Evolutionary conservation across 2,797 vertebrate genomes (phyloP).

Genomic region (Thaleichthys pacificus): DNA sequence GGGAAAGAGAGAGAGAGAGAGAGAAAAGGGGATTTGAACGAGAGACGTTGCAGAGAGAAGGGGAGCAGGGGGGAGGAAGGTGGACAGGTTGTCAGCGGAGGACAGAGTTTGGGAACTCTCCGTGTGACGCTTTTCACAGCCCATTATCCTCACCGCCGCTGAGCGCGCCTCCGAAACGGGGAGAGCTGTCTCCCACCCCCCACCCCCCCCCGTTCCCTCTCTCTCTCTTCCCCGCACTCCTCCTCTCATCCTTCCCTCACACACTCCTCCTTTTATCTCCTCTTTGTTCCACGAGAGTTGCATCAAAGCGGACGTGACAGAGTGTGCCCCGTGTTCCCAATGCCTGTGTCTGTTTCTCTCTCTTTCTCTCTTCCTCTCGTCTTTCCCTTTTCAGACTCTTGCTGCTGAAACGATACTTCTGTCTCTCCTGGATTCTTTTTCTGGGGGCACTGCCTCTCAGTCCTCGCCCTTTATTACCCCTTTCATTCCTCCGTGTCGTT

Average conservation of each 20-base stretch:
- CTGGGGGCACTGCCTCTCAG: too few relatives aligned
- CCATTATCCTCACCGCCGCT: constrained; percentile 37
- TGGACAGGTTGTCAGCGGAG: constrained; percentile 36
- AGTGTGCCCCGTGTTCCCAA: constrained; percentile 28
- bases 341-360: constrained; percentile 8
- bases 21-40: neutral
- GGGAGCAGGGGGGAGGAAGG: neutral
- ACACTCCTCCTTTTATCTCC: constrained; percentile 43
- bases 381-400: neutral
- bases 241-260: constrained; percentile 14
- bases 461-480: too few relatives aligned
- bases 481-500: too few relatives aligned
- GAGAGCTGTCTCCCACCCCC: constrained; percentile 7
- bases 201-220: too few relatives aligned
- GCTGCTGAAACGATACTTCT: neutral
- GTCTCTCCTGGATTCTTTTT: neutral
- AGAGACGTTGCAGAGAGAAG: too few relatives aligned
- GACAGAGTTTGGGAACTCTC: constrained; percentile 38
- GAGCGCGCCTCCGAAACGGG: constrained; percentile 32
- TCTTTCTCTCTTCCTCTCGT: neutral
- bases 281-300: constrained; percentile 47
- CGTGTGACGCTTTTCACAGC: constrained; percentile 45
- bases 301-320: constrained; percentile 37
- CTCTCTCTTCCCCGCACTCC: neutral
- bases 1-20: neutral